Evolutionary conservation across 2,113 vertebrate genomes (phyloP), one percentile per base, ranked within the genome.

Genomic region (Odontophorus gujanensis): DNA sequence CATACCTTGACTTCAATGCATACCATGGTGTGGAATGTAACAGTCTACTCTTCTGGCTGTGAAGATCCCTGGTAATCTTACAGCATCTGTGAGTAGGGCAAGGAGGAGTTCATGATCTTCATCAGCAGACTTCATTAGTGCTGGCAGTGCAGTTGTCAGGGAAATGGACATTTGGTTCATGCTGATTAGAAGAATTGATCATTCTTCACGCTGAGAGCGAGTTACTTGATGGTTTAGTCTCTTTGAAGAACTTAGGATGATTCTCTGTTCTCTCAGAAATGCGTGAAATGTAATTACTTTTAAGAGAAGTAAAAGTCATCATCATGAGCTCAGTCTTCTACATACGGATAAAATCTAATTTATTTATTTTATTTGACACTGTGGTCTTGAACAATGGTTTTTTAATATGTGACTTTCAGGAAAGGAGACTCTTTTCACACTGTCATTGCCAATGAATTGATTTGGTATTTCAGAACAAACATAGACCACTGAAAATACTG

Each of bases 141-240:
- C n/a, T 73, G 57, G 42, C 51, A 43, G 34, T 87, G 61, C 7
- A 36, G 51, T 13, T 10, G 9, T 83, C 72, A 81, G 58, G 53
- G 36, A 76, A 89, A 83, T 17, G 78, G 80, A 53, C 67, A 42
- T 92, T 87, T 85, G 17, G 47, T 89, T 94, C 61, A 24, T 62
- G 48, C 68, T 87, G 91, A 72, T 90, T 36, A 67, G 42, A 89
- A 75, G 74, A 88, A 92, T 34, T 71, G 76, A 92, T 94, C 9
- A 3, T 58, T 81, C 32, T 92, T 71, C 43, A 57, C 32, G 6
- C 26, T 68, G 62, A 36, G 4, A 78, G 36, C 59, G 78, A 53
- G 30, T 81, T 42, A 63, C 55, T 89, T 59, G 26, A 19, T 80
- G n/a, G 53, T 32, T 76, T 66, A 59, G 36, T 8, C 55, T 72